phyloP scores from a whole-genome alignment of 2,797 vertebrate genomes.

The Monodelphis domestica region DNA sequence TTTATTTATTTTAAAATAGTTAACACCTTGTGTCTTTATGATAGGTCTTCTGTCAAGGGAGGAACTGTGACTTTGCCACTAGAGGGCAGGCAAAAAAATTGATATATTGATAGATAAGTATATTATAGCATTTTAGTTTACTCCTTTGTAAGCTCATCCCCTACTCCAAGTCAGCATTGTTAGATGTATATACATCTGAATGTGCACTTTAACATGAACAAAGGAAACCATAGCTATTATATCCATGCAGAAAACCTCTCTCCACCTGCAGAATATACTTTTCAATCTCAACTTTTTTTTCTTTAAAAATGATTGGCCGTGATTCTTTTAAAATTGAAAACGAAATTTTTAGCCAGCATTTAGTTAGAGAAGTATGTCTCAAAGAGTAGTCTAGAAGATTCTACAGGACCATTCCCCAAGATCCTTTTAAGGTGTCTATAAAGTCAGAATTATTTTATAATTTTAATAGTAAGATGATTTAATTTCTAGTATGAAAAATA shows the following conservation, averaged over 20 bases:
- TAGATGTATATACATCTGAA: slow-evolving; percentile 4
- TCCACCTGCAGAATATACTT: slow-evolving; percentile 34
- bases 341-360: background rate
- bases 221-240: background rate
- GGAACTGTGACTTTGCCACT: slow-evolving; percentile 55
- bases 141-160: slow-evolving; percentile 27
- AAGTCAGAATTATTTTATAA: background rate
- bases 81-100: slow-evolving; percentile 75
- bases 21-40: background rate
- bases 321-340: background rate
- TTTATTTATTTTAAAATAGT: slow-evolving; percentile 32
- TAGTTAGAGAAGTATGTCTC: background rate
- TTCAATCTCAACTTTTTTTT: slow-evolving; percentile 45
- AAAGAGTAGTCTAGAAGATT: background rate
- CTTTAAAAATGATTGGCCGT: background rate
- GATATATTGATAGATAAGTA: slow-evolving; percentile 67
- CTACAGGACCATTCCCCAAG: background rate
- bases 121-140: slow-evolving; percentile 13
- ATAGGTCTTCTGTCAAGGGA: background rate
- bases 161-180: background rate
- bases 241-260: background rate
- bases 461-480: background rate
- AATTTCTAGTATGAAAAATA: background rate
- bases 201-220: slow-evolving; percentile 39
- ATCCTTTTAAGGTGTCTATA: background rate